Conservation (phyloP, 1,140 invertebrate species). For the Brachionus paranguensis region DNA sequence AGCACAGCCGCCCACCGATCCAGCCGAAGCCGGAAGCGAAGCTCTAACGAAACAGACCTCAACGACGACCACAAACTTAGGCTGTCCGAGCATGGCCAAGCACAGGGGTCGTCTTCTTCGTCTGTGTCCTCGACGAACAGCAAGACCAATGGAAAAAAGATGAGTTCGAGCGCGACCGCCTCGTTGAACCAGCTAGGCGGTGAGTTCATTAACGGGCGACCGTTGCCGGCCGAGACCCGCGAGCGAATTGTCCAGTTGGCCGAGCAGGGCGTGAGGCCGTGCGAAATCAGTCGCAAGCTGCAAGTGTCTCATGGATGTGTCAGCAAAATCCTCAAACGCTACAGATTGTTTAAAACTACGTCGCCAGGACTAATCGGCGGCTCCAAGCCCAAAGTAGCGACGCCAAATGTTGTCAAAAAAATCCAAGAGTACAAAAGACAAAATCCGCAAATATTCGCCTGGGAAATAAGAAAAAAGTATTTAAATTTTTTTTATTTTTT, state of each 20-base stretch:
- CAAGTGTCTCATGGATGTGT: constrained; percentile 90
- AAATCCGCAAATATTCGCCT: constrained; percentile 99
- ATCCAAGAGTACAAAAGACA: constrained; percentile 96
- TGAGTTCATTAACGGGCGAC: constrained; percentile 91
- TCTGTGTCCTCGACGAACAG: neutral
- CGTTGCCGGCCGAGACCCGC: constrained; percentile 85
- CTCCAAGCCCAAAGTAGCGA: constrained; percentile 97
- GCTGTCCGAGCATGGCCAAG: neutral
- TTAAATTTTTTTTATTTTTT: constrained; percentile 57
- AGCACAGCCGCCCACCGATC: neutral
- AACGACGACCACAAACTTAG: neutral
- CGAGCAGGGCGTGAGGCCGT: constrained; percentile 82
- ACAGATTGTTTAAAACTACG: constrained; percentile 96
- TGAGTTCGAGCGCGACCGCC: constrained; percentile 3
- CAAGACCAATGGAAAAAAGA: neutral
- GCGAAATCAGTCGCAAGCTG: constrained; percentile 88
- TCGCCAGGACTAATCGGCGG: constrained; percentile 97
- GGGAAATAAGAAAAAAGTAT: constrained; percentile 95
- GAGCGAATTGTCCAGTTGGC: constrained; percentile 91
- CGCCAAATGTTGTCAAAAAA: constrained; percentile 92
- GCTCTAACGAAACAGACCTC: neutral
- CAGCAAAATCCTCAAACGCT: constrained; percentile 75
- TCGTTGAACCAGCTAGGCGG: constrained; percentile 88
- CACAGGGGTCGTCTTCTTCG: neutral
- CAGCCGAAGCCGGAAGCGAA: neutral